Conservation (phyloP, 2,888 invertebrate species). For the Ceraclea dissimilis region DNA sequence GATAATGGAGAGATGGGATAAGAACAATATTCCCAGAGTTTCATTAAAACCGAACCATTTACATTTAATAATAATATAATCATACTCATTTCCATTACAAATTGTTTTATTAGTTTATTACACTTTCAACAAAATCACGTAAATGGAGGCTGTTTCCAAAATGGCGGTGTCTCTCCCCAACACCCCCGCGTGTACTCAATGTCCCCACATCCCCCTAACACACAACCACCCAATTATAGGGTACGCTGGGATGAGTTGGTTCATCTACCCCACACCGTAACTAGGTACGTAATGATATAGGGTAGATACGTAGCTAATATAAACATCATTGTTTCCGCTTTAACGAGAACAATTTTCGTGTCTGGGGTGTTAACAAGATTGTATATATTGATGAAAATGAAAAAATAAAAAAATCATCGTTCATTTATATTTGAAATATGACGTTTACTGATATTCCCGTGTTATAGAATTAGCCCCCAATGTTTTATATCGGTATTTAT, state of each 20-base stretch:
- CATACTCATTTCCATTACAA: constrained; percentile 15
- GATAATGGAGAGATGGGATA: background rate
- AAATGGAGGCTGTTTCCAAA: constrained; percentile 22
- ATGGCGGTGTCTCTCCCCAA: constrained; percentile 19
- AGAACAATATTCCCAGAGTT: background rate
- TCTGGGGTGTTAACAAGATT: background rate
- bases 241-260: background rate
- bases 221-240: background rate
- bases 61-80: constrained; percentile 1
- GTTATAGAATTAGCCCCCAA: too few relatives aligned
- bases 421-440: too few relatives aligned
- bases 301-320: constrained; percentile 11
- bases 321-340: constrained; percentile 23
- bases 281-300: background rate
- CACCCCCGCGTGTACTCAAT: background rate
- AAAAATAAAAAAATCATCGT: too few relatives aligned
- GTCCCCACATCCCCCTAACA: constrained; percentile 2
- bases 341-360: constrained; percentile 15
- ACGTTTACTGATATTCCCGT: too few relatives aligned
- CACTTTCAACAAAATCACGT: constrained; percentile 11
- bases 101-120: constrained; percentile 14
- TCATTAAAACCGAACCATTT: background rate
- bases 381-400: background rate
- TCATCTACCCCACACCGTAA: too few relatives aligned
- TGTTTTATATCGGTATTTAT: too few relatives aligned